phyloP scores from a whole-genome alignment of 2,888 invertebrate genomes.

The Plusia festucae region DNA sequence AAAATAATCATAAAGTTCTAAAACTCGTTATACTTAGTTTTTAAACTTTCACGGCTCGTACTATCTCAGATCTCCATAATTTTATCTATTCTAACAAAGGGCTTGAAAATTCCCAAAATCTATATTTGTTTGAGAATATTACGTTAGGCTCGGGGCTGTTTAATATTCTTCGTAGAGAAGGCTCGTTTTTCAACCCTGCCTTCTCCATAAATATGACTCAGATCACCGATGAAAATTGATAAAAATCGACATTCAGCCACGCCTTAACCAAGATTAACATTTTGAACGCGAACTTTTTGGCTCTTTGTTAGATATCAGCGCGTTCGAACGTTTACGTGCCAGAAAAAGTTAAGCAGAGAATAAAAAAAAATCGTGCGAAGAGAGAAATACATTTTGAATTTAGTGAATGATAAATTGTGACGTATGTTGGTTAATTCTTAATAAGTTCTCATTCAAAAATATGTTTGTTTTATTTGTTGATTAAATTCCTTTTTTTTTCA shows the following conservation, averaged over 20 bases:
- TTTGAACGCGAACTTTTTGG: slow-evolving; percentile 39
- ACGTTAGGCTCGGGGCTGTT: slow-evolving; percentile 40
- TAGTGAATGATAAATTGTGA: slow-evolving; percentile 10
- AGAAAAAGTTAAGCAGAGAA: slow-evolving; percentile 39
- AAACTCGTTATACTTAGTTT: slow-evolving; percentile 24
- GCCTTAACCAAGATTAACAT: slow-evolving; percentile 54
- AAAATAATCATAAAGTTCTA: slow-evolving; percentile 19
- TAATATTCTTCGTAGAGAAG: slow-evolving; percentile 52
- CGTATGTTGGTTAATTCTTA: neutral
- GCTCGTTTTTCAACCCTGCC: slow-evolving; percentile 52
- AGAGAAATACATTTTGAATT: slow-evolving; percentile 34
- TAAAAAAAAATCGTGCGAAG: slow-evolving; percentile 18
- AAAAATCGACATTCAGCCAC: slow-evolving; percentile 58
- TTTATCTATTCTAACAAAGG: slow-evolving; percentile 35
- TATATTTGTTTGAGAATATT: slow-evolving; percentile 43
- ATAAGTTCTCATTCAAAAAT: neutral
- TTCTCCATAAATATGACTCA: slow-evolving; percentile 56
- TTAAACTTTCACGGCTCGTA: slow-evolving; percentile 16
- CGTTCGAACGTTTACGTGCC: slow-evolving; percentile 32
- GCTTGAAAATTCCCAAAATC: slow-evolving; percentile 41
- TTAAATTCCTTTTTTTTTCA: neutral
- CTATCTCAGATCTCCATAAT: slow-evolving; percentile 7
- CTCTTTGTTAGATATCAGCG: slow-evolving; percentile 32
- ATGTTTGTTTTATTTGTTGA: no score
- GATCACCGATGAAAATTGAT: slow-evolving; percentile 59